Evolutionary conservation across 2,888 invertebrate species (phyloP), one percentile per base, ranked within the genome.

Genomic region (Craniophora ligustri): DNA sequence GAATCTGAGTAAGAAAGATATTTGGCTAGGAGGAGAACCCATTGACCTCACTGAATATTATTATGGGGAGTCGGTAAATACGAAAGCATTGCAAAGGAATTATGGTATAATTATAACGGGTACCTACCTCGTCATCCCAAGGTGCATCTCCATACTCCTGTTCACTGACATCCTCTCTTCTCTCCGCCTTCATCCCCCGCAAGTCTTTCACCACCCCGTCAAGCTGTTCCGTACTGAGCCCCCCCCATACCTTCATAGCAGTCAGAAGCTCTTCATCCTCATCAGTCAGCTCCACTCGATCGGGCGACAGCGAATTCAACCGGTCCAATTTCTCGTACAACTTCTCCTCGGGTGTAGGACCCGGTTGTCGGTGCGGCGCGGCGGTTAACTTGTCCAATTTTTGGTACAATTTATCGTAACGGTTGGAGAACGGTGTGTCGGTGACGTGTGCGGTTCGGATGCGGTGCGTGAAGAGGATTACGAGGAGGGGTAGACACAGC

Each of bases 51-150:
- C n/a, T n/a, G n/a, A n/a, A n/a, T n/a, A n/a, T n/a, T n/a, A n/a
- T n/a, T n/a, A n/a, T n/a, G n/a, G n/a, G n/a, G n/a, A n/a, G n/a
- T n/a, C n/a, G n/a, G n/a, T n/a, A n/a, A n/a, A n/a, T n/a, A n/a
- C n/a, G n/a, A n/a, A n/a, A n/a, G n/a, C n/a, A n/a, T n/a, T n/a
- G n/a, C n/a, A n/a, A n/a, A n/a, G n/a, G n/a, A n/a, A n/a, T n/a
- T n/a, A n/a, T n/a, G n/a, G n/a, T n/a, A 5, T 1, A n/a, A n/a
- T 1, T n/a, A 26, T 0, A n/a, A n/a, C 4, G 26, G n/a, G 26
- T n/a, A 86, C 92, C 79, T 59, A 91, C 92, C 82, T 88, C 88
- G 49, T 92, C 91, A 60, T 83, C 83, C 82, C 88, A 89, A 18
- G 85, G 85, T 28, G 70, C 60, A 35, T 89, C 89, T n/a, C 70